Percentiles rank a stretch among this genome's conserved stretches.
phyloP scores from a whole-genome alignment of 2,888 invertebrate genomes.

The Brachyptera putata region DNA sequence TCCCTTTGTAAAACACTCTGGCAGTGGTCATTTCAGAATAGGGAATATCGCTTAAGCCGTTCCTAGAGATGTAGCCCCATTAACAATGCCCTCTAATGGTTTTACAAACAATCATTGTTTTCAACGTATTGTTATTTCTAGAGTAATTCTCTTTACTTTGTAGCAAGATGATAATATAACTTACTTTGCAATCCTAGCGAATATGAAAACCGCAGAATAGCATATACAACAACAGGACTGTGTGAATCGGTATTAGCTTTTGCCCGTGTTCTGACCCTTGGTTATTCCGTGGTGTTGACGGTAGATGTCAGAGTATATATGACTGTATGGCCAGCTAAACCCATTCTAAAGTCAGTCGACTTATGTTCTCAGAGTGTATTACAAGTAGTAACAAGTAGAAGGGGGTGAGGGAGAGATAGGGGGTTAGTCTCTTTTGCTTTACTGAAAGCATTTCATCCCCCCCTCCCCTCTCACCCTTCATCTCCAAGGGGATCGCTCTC shows the following conservation, averaged over 20 bases:
- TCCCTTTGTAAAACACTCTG: constrained; percentile 12
- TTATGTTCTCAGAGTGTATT: constrained; percentile 27
- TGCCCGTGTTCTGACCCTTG: constrained; percentile 8
- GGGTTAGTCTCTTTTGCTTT: constrained; percentile 26
- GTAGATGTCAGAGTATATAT: constrained; percentile 16
- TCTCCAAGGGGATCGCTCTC: constrained; percentile 23
- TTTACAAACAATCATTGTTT: constrained; percentile 21
- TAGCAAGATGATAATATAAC: constrained; percentile 4
- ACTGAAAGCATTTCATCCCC: constrained; percentile 28
- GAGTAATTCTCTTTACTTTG: constrained; percentile 12
- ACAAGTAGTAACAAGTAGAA: constrained; percentile 28
- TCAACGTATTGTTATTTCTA: constrained; percentile 19
- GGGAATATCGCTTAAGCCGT: background rate
- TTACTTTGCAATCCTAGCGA: constrained; percentile 13
- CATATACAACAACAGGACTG: background rate
- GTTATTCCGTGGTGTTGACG: constrained; percentile 18
- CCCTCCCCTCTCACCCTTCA: constrained; percentile 21
- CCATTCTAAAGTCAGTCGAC: constrained; percentile 21
- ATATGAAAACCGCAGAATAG: constrained; percentile 19
- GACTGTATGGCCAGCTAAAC: constrained; percentile 14
- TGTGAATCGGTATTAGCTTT: constrained; percentile 15
- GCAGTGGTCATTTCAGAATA: constrained; percentile 9
- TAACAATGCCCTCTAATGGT: constrained; percentile 2
- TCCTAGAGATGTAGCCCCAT: constrained; percentile 10
- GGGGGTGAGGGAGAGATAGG: constrained; percentile 4